Conservation (phyloP, 2,888 invertebrate genomes). For the Metopia argyrocephala region DNA sequence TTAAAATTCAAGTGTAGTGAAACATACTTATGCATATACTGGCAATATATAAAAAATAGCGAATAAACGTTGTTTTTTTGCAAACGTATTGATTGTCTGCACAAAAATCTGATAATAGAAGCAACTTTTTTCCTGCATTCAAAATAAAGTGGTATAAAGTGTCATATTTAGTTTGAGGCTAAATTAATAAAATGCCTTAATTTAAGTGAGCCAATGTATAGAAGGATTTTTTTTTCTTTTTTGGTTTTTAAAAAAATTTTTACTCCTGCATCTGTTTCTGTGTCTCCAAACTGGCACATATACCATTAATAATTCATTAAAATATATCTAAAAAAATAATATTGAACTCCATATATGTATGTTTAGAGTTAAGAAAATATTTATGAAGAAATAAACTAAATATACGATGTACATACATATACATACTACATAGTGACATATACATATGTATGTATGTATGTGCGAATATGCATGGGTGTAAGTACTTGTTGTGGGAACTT, state of each 20-base stretch:
- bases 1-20: no score
- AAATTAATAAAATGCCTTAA: conserved; percentile 46
- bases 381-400: conserved; percentile 10
- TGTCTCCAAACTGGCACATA: neutral
- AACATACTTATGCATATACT: neutral
- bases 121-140: conserved; percentile 3
- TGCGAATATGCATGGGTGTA: neutral
- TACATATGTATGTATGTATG: no score
- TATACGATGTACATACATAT: neutral
- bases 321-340: no score
- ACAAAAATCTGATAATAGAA: conserved; percentile 46
- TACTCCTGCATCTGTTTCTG: no score
- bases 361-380: conserved; percentile 12
- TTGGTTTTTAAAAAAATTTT: no score
- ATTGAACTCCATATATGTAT: neutral
- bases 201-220: conserved; percentile 22
- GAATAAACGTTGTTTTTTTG: neutral
- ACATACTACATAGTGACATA: no score
- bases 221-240: neutral
- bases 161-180: conserved; percentile 53
- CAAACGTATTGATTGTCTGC: no score
- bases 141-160: conserved; percentile 51
- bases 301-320: neutral
- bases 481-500: no score
- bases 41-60: neutral